These are phyloP conservation scores for Melanostoma mellinum DNA, from an alignment of 2,888 invertebrate genomes.

Conservation along the genomic window DNA sequence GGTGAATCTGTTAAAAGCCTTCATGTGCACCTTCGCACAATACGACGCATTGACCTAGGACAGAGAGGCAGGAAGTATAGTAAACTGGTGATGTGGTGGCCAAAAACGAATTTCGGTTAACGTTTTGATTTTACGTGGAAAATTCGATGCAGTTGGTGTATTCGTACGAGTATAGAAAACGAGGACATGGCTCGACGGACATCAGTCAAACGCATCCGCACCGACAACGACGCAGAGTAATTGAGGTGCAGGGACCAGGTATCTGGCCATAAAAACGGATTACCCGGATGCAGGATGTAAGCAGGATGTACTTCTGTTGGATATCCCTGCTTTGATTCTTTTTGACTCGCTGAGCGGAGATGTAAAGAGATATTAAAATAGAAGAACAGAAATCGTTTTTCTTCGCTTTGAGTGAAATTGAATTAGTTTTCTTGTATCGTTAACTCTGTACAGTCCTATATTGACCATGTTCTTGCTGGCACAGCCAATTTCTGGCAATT, in stretches of 20 bases:
- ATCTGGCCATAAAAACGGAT: slow-evolving; percentile 46
- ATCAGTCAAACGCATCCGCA: slow-evolving; percentile 16
- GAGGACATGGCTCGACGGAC: not conserved
- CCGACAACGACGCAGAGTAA: slow-evolving; percentile 24
- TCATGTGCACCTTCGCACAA: slow-evolving; percentile 3
- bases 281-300: slow-evolving; percentile 48
- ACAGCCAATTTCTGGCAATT: too few species aligned
- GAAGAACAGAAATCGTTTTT: too few species aligned
- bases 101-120: slow-evolving; percentile 38
- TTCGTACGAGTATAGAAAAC: not conserved
- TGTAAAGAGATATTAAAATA: too few species aligned
- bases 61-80: not conserved
- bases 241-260: slow-evolving; percentile 26
- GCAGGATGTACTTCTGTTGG: not conserved
- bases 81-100: not conserved
- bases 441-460: too few species aligned
- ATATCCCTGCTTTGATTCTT: too few species aligned
- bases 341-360: too few species aligned
- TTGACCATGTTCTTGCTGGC: too few species aligned
- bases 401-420: too few species aligned
- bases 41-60: not conserved
- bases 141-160: not conserved
- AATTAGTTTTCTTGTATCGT: too few species aligned
- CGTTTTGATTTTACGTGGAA: slow-evolving; percentile 52
- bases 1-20: slow-evolving; percentile 30